These are phyloP conservation scores for rabbit (Oryctolagus cuniculus) DNA, from an alignment of 2,113 vertebrate genomes.

Conservation along the genomic window mOryCun1.1 NC_091436.1:81437501-81438000, in stretches of 20 bases:
- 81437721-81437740: slow-evolving; percentile 55
- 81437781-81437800: not conserved
- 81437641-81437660: slow-evolving; percentile 62
- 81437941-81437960: not conserved
- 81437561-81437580: slow-evolving; percentile 73
- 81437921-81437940: not conserved
- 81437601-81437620: slow-evolving; percentile 61
- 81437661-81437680: slow-evolving; percentile 50
- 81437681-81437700: slow-evolving; percentile 69
- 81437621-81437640: slow-evolving; percentile 70
- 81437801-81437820: not conserved
- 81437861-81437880: slow-evolving; percentile 23
- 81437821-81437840: slow-evolving; percentile 33
- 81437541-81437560: slow-evolving; percentile 40
- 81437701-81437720: too few relatives aligned
- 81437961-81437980: slow-evolving; percentile 64
- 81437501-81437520: slow-evolving; percentile 44
- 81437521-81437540: slow-evolving; percentile 56
- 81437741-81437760: slow-evolving; percentile 38
- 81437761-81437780: slow-evolving; percentile 18
- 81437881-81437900: not conserved
- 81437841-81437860: slow-evolving; percentile 13
- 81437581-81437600: slow-evolving; percentile 65
- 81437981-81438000: slow-evolving; percentile 72
- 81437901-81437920: slow-evolving; percentile 21